Evolutionary conservation across 2,888 invertebrate species (phyloP).

Genomic region (Eupeodes luniger): DNA sequence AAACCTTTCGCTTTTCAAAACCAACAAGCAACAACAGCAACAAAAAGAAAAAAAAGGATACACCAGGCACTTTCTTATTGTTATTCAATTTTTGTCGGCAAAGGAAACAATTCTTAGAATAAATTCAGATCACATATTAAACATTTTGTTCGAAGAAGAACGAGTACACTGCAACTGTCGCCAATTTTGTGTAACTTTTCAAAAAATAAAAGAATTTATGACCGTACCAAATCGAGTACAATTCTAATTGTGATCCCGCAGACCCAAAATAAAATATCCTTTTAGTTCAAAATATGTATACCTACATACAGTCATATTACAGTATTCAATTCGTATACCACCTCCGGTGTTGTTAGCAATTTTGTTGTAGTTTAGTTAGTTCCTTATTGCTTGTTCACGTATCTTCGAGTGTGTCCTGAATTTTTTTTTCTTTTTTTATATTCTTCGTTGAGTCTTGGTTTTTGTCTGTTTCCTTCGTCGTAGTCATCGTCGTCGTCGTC

Average conservation of each 20-base stretch:
- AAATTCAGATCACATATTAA: slow-evolving; percentile 47
- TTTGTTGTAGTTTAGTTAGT: slow-evolving; percentile 31
- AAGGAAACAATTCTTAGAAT: slow-evolving; percentile 45
- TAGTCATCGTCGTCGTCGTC: neutral
- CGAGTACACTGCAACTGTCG: slow-evolving; percentile 58
- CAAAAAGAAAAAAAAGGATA: slow-evolving; percentile 25
- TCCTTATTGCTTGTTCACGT: slow-evolving; percentile 34
- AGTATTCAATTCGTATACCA: slow-evolving; percentile 1
- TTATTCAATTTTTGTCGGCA: slow-evolving; percentile 40
- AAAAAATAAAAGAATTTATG: slow-evolving; percentile 53
- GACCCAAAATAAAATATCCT: slow-evolving; percentile 61
- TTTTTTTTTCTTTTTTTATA: neutral
- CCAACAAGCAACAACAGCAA: neutral
- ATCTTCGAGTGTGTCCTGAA: slow-evolving; percentile 35
- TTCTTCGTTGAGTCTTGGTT: neutral
- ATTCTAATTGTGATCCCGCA: slow-evolving; percentile 61
- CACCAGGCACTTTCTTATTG: slow-evolving; percentile 47
- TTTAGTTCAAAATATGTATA: neutral
- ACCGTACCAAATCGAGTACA: slow-evolving; percentile 64
- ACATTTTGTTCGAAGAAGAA: slow-evolving; percentile 2
- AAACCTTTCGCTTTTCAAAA: slow-evolving; percentile 56
- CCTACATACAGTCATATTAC: too few relatives aligned
- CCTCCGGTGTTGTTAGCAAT: slow-evolving; percentile 49
- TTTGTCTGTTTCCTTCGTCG: neutral
- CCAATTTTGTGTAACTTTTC: slow-evolving; percentile 69